Percentiles rank a stretch among this genome's conserved stretches.
Conservation (phyloP, 2,113 vertebrate genomes). For the Raphicerus campestris region DNA sequence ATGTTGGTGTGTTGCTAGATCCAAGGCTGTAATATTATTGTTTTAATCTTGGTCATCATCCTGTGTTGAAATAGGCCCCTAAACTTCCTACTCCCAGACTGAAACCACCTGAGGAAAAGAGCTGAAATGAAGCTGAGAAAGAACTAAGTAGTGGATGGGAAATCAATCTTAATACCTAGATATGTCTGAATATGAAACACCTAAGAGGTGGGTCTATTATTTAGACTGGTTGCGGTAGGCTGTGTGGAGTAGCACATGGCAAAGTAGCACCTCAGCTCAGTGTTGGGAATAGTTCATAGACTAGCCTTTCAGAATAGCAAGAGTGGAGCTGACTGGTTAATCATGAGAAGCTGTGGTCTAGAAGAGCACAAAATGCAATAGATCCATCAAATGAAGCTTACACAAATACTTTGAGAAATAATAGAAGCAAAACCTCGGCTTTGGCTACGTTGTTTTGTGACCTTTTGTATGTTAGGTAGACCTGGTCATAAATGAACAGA, state of each 20-base stretch:
- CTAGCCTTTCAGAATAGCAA: background rate
- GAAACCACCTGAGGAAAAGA: background rate
- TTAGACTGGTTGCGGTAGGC: background rate
- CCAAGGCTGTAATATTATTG: background rate
- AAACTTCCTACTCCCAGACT: background rate
- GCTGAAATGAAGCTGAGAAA: background rate
- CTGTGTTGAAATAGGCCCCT: background rate
- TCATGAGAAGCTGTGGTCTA: background rate
- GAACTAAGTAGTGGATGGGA: background rate
- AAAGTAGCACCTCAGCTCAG: background rate
- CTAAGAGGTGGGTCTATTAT: background rate
- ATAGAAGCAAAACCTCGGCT: background rate
- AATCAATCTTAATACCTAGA: background rate
- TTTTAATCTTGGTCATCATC: background rate
- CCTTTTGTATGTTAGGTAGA: background rate
- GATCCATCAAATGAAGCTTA: background rate
- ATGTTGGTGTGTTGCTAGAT: background rate
- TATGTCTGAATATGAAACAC: background rate
- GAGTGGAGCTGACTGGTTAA: background rate
- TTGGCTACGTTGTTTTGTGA: background rate
- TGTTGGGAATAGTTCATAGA: background rate
- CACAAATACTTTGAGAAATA: background rate
- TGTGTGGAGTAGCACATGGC: background rate
- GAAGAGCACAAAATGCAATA: background rate
- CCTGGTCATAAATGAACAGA: background rate